A percentile compares a stretch with the other conserved stretches of the same genome.
Evolutionary conservation across 2,113 vertebrate species (phyloP).

Genomic region (human (Homo sapiens)): GRCh38 chr7:4688501-4689000

Average conservation of each 20-base stretch:
- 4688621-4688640: no score
- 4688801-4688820: neutral
- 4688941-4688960: rapidly evolving
- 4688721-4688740: neutral
- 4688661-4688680: no score
- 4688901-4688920: neutral
- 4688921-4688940: neutral
- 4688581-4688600: no score
- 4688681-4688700: neutral
- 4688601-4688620: no score
- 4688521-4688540: no score
- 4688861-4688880: rapidly evolving
- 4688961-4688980: rapidly evolving
- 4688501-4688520: no score
- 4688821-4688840: neutral
- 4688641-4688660: no score
- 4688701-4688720: neutral
- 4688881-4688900: neutral
- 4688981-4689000: no score
- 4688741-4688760: rapidly evolving
- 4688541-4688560: no score
- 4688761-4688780: neutral
- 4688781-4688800: neutral
- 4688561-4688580: no score
- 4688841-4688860: neutral